Evolutionary conservation across 1,140 invertebrate genomes (phyloP).

Genomic region (Ditylenchus dipsaci): DNA sequence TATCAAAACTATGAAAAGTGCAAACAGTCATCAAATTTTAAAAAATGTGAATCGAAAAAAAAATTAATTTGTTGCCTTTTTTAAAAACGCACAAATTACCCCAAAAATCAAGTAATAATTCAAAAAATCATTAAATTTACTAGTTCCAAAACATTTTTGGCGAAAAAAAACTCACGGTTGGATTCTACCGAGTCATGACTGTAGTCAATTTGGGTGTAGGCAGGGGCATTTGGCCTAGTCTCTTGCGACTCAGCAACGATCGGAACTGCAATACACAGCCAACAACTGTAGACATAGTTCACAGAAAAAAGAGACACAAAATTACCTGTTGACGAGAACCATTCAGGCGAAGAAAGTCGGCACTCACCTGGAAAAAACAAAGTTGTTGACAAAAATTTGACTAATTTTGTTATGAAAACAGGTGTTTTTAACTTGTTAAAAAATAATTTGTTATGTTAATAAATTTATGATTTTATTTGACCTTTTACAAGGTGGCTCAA

Average conservation of each 20-base stretch:
- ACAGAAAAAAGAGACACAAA: neutral
- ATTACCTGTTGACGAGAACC: slow-evolving; percentile 49
- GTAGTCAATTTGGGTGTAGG: slow-evolving; percentile 53
- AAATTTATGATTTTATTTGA: no score
- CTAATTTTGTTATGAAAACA: no score
- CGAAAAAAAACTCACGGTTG: slow-evolving; percentile 12
- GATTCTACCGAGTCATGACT: slow-evolving; percentile 56
- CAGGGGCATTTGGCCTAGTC: slow-evolving; percentile 55
- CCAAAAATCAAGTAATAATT: no score
- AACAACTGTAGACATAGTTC: neutral
- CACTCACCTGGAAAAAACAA: slow-evolving; percentile 48
- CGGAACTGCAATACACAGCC: slow-evolving; percentile 17
- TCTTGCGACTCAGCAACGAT: slow-evolving; percentile 55
- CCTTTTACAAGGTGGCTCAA: no score
- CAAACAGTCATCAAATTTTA: no score
- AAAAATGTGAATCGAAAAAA: no score
- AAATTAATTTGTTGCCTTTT: no score
- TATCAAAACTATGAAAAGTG: no score
- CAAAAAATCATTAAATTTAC: no score
- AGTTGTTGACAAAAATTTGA: neutral
- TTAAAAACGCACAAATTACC: no score
- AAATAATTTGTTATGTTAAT: no score
- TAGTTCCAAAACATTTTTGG: neutral
- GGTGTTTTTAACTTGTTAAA: no score
- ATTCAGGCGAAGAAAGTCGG: slow-evolving; percentile 53